phyloP scores from a whole-genome alignment of 2,113 vertebrate genomes.

The Penelope pileata region DNA sequence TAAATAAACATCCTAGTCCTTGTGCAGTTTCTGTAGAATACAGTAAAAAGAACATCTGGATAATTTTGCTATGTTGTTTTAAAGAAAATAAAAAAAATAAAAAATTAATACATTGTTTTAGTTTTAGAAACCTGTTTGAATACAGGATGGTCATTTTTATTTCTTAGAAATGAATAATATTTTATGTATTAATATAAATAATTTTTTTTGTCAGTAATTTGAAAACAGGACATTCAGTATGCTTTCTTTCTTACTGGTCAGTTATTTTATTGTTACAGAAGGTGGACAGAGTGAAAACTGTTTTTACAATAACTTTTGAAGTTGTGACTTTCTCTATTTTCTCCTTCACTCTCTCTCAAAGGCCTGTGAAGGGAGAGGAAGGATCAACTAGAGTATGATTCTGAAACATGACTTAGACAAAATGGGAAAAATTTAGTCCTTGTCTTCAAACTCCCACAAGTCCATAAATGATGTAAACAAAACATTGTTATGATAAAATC shows the following conservation, averaged over 20 bases:
- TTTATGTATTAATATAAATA: neutral
- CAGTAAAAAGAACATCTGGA: neutral
- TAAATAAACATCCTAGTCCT: neutral
- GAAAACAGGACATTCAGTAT: neutral
- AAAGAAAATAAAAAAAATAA: neutral
- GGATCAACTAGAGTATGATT: neutral
- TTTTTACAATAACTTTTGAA: neutral
- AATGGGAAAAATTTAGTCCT: neutral
- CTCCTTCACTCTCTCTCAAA: neutral
- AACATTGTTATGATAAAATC: neutral
- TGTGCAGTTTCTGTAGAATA: neutral
- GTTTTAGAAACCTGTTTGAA: neutral
- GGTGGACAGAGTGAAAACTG: neutral
- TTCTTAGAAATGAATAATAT: neutral
- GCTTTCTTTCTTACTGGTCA: neutral
- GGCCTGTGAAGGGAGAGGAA: neutral
- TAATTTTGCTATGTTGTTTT: neutral
- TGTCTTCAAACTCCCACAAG: neutral
- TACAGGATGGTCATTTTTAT: neutral
- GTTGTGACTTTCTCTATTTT: neutral
- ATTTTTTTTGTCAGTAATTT: neutral
- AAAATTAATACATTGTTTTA: neutral
- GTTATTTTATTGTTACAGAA: neutral
- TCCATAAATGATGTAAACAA: neutral
- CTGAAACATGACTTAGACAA: neutral